A percentile compares a stretch with the other conserved stretches of the same genome.
These are phyloP conservation scores for Steinernema scapterisci DNA, from an alignment of 2,888 invertebrate species.

Conservation along the genomic window DNA sequence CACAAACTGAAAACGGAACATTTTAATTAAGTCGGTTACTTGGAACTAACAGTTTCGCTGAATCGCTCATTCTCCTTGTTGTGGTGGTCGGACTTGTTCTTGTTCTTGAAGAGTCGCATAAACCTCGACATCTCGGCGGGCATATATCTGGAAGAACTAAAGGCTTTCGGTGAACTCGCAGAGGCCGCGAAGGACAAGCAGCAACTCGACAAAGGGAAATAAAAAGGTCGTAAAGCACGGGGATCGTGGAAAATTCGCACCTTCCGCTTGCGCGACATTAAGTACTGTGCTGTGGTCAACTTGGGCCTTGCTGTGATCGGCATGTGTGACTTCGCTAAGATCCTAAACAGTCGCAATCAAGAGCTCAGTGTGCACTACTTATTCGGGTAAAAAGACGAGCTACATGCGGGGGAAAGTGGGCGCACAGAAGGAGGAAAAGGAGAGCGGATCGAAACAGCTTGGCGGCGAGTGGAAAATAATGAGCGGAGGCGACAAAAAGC, in stretches of 20 bases:
- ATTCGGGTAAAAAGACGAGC: too few relatives aligned
- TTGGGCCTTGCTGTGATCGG: too few relatives aligned
- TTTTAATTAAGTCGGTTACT: neutral
- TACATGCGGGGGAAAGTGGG: too few relatives aligned
- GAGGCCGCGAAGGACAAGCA: slow-evolving; percentile 24
- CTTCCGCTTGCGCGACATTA: slow-evolving; percentile 1
- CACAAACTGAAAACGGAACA: neutral
- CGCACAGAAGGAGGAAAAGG: neutral
- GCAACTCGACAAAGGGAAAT: slow-evolving; percentile 13
- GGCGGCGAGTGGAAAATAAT: neutral
- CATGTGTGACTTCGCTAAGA: too few relatives aligned
- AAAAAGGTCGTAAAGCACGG: slow-evolving; percentile 10
- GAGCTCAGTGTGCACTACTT: too few relatives aligned
- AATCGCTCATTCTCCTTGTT: slow-evolving; percentile 27
- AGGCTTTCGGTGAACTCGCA: neutral
- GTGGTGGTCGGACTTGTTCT: neutral
- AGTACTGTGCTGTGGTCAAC: neutral
- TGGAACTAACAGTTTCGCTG: neutral
- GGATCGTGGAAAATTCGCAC: slow-evolving; percentile 23
- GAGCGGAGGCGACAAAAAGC: slow-evolving; percentile 26
- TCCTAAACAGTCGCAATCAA: too few relatives aligned
- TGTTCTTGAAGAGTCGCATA: slow-evolving; percentile 21
- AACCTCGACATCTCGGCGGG: neutral
- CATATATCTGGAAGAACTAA: neutral
- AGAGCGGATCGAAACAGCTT: neutral